phyloP scores from a whole-genome alignment of 2,113 vertebrate genomes.

The Phylloscopus trochilus region DNA sequence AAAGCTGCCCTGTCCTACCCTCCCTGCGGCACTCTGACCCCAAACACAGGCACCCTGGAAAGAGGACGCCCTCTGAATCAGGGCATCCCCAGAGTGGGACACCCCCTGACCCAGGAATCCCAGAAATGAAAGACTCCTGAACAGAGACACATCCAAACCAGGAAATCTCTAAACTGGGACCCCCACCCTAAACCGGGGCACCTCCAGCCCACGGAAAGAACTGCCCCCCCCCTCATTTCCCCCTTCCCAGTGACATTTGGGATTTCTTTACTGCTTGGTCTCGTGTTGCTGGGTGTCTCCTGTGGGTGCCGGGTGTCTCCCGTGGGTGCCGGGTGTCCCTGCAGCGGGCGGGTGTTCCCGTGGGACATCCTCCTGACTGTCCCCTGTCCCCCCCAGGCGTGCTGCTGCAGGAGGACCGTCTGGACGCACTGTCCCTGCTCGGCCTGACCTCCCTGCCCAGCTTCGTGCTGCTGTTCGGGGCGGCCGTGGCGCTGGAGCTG shows the following conservation, averaged over 20 bases:
- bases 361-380: not conserved
- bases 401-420: slow-evolving; percentile 89
- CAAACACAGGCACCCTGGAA: not conserved
- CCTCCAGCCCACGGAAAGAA: not conserved
- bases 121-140: not conserved
- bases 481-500: slow-evolving; percentile 86
- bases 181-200: not conserved
- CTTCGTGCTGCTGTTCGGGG: slow-evolving; percentile 87
- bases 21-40: not conserved
- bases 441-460: slow-evolving; percentile 95
- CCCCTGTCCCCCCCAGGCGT: slow-evolving; percentile 74
- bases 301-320: not conserved
- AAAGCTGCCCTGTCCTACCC: not conserved
- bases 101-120: not conserved
- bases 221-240: fast-evolving
- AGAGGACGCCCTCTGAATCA: fast-evolving
- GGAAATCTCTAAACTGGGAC: not conserved
- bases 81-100: not conserved
- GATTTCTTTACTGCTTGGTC: not conserved
- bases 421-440: slow-evolving; percentile 89
- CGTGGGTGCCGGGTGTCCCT: not conserved
- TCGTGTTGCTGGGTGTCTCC: fast-evolving
- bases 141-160: not conserved
- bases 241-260: fast-evolving
- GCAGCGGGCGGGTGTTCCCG: fast-evolving